Base-by-base conservation (phyloP, 2,797 vertebrate genomes). In the Rousettus madagascariensis region DNA sequence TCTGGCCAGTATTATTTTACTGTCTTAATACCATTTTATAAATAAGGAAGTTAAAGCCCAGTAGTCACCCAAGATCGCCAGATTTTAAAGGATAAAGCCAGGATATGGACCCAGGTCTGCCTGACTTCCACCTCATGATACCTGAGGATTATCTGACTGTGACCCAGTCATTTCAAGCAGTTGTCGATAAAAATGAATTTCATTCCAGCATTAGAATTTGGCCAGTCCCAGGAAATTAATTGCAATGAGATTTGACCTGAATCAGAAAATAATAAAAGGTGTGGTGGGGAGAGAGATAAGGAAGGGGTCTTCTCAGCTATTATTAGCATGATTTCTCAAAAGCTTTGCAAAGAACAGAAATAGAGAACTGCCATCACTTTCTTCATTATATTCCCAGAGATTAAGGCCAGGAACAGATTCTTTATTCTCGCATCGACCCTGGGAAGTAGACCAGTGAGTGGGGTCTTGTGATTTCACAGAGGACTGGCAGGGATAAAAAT, bases 221-320 rank as follows among this genome's bases (percentile, higher is more conserved):
- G 30, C 36, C 86, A 71, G 36, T 38, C 53, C 30, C 72, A 72
- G 74, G 82, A 86, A 85, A 78, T 86, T 85, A 90, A 91, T 71
- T 86, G 74, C 26, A 72, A 6, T 82, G 75, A 57, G 38, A 80
- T 91, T 86, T 95, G 83, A 86, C 41, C 28, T 74, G 41, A 80
- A 80, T 80, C 49, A 86, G 26, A 91, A 74, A 86, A 87, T 57
- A 74, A 66, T 95, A 41, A 94, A 65, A 71, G 41, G 57, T 80
- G 28, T 66, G 59, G 19, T 24, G 33, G 57, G 16, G 13, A 24
- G 13, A 17, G 15, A 49, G 49, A 49, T 87, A 30, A 79, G 66
- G 49, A 68, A 68, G 43, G 30, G 72, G 5, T 43, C 24, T 41
- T 90, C 55, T 26, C 26, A 74, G 57, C 15, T n/a, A 51, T 86